Conservation (phyloP, 2,113 vertebrate species). For the Crypturellus undulatus region DNA sequence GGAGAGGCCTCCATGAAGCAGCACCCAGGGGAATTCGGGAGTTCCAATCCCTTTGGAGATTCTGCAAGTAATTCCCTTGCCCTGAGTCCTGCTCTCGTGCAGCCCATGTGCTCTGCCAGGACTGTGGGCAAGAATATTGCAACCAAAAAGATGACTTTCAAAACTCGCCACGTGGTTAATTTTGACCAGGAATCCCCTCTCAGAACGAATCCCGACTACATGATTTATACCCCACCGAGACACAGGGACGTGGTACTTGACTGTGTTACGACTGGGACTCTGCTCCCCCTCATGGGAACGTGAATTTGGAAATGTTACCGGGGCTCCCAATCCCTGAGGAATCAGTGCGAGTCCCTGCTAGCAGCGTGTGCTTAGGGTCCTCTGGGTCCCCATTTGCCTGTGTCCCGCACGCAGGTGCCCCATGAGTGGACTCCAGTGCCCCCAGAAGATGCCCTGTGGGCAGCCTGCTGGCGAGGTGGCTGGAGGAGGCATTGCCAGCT, state of each 20-base stretch:
- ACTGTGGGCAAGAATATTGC: background rate
- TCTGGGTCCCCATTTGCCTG: no score
- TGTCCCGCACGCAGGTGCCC: background rate
- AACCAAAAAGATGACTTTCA: background rate
- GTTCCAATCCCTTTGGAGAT: background rate
- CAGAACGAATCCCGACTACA: background rate
- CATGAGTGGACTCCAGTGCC: background rate
- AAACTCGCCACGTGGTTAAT: background rate
- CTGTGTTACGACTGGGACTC: no score
- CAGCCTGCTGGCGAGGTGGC: no score
- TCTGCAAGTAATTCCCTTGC: background rate
- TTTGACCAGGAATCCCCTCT: background rate
- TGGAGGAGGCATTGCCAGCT: background rate
- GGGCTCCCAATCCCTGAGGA: no score
- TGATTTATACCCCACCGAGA: background rate
- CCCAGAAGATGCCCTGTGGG: background rate
- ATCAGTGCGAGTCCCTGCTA: no score
- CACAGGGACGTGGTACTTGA: background rate
- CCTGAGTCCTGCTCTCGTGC: background rate
- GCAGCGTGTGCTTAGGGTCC: no score
- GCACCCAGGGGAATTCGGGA: background rate
- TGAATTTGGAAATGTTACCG: no score
- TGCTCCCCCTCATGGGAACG: no score
- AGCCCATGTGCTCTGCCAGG: background rate
- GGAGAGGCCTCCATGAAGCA: background rate